These are phyloP conservation scores for Gadopsis bispinosus DNA, from an alignment of 2,797 vertebrate species.

Conservation along the genomic window DNA sequence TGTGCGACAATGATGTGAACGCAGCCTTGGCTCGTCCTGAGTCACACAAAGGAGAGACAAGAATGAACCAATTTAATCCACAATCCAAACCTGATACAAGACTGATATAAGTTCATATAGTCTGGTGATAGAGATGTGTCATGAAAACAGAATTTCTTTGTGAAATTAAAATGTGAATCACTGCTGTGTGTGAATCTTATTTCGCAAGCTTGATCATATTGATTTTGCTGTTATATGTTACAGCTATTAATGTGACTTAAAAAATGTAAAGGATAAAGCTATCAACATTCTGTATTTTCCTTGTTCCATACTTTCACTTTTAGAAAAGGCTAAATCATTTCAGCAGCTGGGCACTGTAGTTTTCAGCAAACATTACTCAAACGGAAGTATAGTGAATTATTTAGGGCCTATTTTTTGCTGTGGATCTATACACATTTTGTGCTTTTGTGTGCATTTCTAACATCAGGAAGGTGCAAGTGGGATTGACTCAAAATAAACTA, in stretches of 20 bases:
- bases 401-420: not conserved
- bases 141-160: not conserved
- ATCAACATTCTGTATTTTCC: not conserved
- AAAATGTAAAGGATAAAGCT: not conserved
- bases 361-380: not conserved
- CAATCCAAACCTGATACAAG: not conserved
- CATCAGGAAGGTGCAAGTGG: not conserved
- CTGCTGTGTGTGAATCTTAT: not conserved
- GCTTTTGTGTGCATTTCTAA: not conserved
- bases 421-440: not conserved
- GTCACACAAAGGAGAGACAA: not conserved
- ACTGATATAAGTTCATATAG: not conserved
- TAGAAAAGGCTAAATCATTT: not conserved
- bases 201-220: not conserved
- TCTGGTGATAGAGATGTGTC: not conserved
- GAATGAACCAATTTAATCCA: not conserved
- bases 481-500: not conserved
- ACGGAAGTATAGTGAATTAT: not conserved
- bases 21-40: slow-evolving; percentile 92
- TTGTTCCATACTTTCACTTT: not conserved
- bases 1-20: slow-evolving; percentile 97
- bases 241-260: too few species aligned
- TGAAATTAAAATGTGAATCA: not conserved
- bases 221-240: not conserved
- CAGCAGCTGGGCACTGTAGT: not conserved